phyloP scores from a whole-genome alignment of 2,888 invertebrate genomes.

The Physocephala rufipes region DNA sequence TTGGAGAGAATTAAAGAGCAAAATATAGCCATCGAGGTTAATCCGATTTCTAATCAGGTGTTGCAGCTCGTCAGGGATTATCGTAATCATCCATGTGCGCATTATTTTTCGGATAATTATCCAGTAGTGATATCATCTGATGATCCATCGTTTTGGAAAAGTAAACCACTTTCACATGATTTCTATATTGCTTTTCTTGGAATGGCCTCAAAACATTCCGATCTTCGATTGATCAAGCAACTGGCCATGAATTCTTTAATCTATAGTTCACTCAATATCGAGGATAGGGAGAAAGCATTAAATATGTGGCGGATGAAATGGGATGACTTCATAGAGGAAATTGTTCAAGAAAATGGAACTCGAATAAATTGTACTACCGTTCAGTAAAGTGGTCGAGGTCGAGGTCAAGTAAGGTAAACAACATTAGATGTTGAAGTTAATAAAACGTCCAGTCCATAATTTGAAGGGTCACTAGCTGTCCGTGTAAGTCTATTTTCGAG shows the following conservation, averaged over 20 bases:
- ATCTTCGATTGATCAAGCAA: slow-evolving; percentile 77
- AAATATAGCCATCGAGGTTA: slow-evolving; percentile 78
- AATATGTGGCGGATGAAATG: slow-evolving; percentile 70
- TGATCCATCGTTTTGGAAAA: slow-evolving; percentile 82
- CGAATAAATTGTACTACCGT: no score
- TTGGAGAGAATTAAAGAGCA: slow-evolving; percentile 69
- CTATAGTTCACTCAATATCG: slow-evolving; percentile 71
- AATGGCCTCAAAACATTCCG: slow-evolving; percentile 74
- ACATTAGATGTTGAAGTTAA: background rate
- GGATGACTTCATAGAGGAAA: slow-evolving; percentile 68
- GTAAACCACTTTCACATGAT: slow-evolving; percentile 77
- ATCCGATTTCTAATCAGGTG: slow-evolving; percentile 82
- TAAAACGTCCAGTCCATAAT: background rate
- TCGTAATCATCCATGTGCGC: slow-evolving; percentile 78
- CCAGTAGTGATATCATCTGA: slow-evolving; percentile 82
- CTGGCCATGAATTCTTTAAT: slow-evolving; percentile 78
- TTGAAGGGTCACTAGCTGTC: no score
- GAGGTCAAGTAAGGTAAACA: background rate
- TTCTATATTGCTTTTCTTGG: slow-evolving; percentile 82
- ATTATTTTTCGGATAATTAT: slow-evolving; percentile 73
- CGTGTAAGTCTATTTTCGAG: no score
- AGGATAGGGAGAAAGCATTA: slow-evolving; percentile 68
- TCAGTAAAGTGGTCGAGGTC: background rate
- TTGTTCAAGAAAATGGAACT: slow-evolving; percentile 34
- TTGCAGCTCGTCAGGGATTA: slow-evolving; percentile 75